Conservation (phyloP, 2,797 vertebrate genomes). For the Megaceryle alcyon region DNA sequence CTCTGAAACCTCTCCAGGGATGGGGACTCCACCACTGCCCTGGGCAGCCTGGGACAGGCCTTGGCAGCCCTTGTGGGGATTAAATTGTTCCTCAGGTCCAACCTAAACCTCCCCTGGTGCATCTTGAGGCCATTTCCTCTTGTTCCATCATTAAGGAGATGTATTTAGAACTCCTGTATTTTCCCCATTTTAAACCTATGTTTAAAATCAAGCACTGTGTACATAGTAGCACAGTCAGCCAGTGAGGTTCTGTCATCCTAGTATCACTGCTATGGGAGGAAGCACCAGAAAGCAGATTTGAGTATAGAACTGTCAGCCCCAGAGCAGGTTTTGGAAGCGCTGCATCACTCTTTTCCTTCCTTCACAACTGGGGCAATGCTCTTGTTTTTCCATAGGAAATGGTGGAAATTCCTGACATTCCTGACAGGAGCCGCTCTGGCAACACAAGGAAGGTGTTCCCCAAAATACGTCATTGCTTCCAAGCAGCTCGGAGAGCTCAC, state of each 20-base stretch:
- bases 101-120: background rate
- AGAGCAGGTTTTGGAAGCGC: constrained; percentile 36
- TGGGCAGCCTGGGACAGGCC: background rate
- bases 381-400: constrained; percentile 58
- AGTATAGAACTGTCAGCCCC: constrained; percentile 13
- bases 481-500: background rate
- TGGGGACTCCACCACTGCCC: background rate
- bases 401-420: constrained; percentile 70
- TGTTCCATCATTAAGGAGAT: background rate
- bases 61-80: background rate
- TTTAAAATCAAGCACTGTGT: background rate
- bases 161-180: background rate
- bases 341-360: constrained; percentile 70
- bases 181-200: rapidly evolving
- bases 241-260: background rate
- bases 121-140: background rate
- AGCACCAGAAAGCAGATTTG: background rate
- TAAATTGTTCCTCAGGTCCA: background rate
- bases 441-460: background rate
- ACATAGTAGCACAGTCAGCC: rapidly evolving
- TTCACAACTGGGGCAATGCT: background rate
- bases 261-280: background rate
- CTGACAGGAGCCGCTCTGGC: background rate
- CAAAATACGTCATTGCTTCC: background rate
- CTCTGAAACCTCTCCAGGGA: background rate